Evolutionary conservation across 2,797 vertebrate species (phyloP).

Genomic region (Harpagifer antarcticus): DNA sequence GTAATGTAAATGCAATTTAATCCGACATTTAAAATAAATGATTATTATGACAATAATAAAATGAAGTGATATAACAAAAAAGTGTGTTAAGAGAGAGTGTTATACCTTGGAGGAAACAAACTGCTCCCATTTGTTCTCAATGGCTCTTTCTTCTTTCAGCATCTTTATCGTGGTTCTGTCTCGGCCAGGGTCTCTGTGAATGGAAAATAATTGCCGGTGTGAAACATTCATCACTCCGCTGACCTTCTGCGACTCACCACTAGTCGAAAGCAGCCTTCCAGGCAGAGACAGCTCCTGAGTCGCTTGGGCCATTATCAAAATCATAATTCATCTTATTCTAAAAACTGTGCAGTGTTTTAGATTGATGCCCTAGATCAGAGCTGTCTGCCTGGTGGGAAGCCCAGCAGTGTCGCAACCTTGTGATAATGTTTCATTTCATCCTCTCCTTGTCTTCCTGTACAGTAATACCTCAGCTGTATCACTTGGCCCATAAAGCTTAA

Average conservation of each 20-base stretch:
- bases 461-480: slow-evolving; percentile 72
- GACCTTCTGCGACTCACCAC: slow-evolving; percentile 51
- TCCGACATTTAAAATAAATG: not conserved
- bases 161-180: slow-evolving; percentile 78
- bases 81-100: too few species aligned
- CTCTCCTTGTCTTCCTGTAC: slow-evolving; percentile 68
- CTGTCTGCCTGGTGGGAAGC: slow-evolving; percentile 51
- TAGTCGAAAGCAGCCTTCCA: slow-evolving; percentile 39
- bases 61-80: not conserved
- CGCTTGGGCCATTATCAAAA: slow-evolving; percentile 69
- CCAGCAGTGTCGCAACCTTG: slow-evolving; percentile 69
- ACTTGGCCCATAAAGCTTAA: slow-evolving; percentile 80
- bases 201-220: slow-evolving; percentile 58
- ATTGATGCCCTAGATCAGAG: slow-evolving; percentile 63
- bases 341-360: slow-evolving; percentile 52
- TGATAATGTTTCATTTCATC: slow-evolving; percentile 77
- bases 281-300: slow-evolving; percentile 52
- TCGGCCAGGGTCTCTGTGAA: slow-evolving; percentile 84
- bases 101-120: slow-evolving; percentile 74
- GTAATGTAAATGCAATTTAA: not conserved
- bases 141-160: slow-evolving; percentile 79
- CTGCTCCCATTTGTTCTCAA: slow-evolving; percentile 80
- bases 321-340: slow-evolving; percentile 70
- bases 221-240: slow-evolving; percentile 56
- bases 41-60: not conserved